Percentiles rank a stretch among this genome's conserved stretches.
Evolutionary conservation across 2,113 vertebrate species (phyloP).

Genomic region (Mustelus asterias): DNA sequence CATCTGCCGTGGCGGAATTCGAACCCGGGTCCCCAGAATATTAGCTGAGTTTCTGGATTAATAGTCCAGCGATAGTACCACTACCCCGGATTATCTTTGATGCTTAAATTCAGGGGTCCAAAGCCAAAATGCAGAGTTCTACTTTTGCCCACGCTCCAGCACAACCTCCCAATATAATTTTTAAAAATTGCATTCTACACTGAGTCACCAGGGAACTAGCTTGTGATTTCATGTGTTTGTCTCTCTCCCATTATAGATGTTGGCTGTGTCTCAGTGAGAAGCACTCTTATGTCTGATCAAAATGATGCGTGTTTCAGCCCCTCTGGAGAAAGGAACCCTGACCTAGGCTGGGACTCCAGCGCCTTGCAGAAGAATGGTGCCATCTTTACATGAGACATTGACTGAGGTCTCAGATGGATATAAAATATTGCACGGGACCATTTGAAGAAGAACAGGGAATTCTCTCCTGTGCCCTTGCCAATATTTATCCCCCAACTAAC

Average conservation of each 20-base stretch:
- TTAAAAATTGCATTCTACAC: background rate
- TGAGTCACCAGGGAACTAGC: background rate
- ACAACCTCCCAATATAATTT: background rate
- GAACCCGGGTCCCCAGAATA: no score
- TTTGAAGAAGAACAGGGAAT: background rate
- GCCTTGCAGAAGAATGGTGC: no score
- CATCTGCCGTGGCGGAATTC: no score
- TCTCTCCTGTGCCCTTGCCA: background rate
- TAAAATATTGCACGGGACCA: background rate
- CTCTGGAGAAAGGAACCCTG: background rate
- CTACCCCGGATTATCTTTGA: background rate
- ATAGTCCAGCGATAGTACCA: no score
- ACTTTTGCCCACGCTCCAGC: background rate
- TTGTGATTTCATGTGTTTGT: background rate
- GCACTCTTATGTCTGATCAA: background rate
- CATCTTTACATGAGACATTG: background rate
- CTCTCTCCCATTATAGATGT: background rate
- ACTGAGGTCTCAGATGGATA: background rate
- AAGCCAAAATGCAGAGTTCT: background rate
- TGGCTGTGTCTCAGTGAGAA: background rate
- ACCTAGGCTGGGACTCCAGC: no score
- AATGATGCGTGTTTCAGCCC: background rate
- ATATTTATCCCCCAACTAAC: background rate
- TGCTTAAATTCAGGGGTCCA: background rate
- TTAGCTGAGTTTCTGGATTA: no score